A percentile compares a stretch with the other conserved stretches of the same genome.
Conservation (phyloP, 2,888 invertebrate genomes). For the Erynnis tages region DNA sequence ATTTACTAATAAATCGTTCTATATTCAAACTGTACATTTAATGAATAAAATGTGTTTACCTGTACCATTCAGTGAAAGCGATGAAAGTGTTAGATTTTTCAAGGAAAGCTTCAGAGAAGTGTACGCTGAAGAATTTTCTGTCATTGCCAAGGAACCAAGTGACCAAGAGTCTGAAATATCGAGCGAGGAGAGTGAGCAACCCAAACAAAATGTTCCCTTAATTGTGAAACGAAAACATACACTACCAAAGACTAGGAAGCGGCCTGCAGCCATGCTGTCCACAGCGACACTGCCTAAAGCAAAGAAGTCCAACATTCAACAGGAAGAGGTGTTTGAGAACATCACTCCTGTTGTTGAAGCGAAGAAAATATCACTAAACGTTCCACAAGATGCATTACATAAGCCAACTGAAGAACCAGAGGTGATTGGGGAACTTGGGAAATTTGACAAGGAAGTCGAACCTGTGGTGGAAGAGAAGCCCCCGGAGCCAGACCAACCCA, state of each 20-base stretch:
- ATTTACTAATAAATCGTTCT: slow-evolving; percentile 89
- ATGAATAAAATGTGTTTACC: slow-evolving; percentile 98
- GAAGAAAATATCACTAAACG: slow-evolving; percentile 70
- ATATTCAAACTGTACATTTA: slow-evolving; percentile 91
- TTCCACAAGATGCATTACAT: slow-evolving; percentile 60
- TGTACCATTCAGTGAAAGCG: slow-evolving; percentile 86
- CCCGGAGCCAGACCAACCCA: slow-evolving; percentile 51
- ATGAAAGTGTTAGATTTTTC: slow-evolving; percentile 52
- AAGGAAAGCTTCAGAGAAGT: slow-evolving; percentile 58
- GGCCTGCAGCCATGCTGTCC: slow-evolving; percentile 46
- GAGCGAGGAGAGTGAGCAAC: slow-evolving; percentile 58
- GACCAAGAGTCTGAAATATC: slow-evolving; percentile 72
- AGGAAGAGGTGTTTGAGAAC: slow-evolving; percentile 69
- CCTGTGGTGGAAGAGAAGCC: slow-evolving; percentile 39
- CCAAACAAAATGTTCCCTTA: slow-evolving; percentile 42
- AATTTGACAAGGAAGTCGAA: slow-evolving; percentile 60
- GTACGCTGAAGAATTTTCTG: slow-evolving; percentile 51
- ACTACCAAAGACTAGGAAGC: slow-evolving; percentile 59
- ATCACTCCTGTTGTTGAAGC: slow-evolving; percentile 54
- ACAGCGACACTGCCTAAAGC: slow-evolving; percentile 49
- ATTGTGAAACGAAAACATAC: slow-evolving; percentile 62
- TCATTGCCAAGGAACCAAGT: slow-evolving; percentile 36
- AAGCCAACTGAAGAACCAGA: slow-evolving; percentile 57
- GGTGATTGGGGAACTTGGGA: slow-evolving; percentile 68
- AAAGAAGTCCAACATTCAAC: slow-evolving; percentile 49